Evolutionary conservation across 2,113 vertebrate species (phyloP).

Genomic region (Pipra filicauda): DNA sequence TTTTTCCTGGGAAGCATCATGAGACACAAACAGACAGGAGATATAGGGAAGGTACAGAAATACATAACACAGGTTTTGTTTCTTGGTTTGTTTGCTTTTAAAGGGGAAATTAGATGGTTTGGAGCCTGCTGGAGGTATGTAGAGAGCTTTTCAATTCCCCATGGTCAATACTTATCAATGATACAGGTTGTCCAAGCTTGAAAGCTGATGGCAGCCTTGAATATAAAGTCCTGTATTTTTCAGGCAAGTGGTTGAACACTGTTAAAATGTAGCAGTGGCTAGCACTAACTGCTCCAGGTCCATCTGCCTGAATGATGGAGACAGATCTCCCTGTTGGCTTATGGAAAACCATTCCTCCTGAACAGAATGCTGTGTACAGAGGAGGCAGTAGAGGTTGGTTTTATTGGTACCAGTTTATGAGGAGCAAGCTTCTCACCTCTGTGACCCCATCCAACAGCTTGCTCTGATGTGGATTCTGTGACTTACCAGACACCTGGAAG

Average conservation of each 20-base stretch:
- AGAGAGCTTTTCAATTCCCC: not conserved
- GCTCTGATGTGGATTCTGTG: accelerated
- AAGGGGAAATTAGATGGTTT: not conserved
- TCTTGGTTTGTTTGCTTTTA: not conserved
- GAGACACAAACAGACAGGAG: not conserved
- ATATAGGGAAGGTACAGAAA: not conserved
- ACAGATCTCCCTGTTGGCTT: not conserved
- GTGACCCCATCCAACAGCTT: not conserved
- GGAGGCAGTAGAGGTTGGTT: not conserved
- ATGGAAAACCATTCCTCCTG: not conserved
- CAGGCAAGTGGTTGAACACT: not conserved
- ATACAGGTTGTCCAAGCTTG: not conserved
- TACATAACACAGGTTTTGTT: not conserved
- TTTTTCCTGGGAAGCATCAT: not conserved
- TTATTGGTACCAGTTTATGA: not conserved
- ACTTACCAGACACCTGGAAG: conserved; percentile 93
- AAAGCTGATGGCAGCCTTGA: not conserved
- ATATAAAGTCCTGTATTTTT: not conserved
- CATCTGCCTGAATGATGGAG: not conserved
- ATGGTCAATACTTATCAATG: accelerated
- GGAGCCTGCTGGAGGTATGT: not conserved
- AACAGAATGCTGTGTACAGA: not conserved
- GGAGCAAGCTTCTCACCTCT: not conserved
- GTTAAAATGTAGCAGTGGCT: not conserved
- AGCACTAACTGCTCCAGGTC: not conserved